Conservation (phyloP, 1,140 invertebrate genomes). For the Polypedilum pembai region DNA sequence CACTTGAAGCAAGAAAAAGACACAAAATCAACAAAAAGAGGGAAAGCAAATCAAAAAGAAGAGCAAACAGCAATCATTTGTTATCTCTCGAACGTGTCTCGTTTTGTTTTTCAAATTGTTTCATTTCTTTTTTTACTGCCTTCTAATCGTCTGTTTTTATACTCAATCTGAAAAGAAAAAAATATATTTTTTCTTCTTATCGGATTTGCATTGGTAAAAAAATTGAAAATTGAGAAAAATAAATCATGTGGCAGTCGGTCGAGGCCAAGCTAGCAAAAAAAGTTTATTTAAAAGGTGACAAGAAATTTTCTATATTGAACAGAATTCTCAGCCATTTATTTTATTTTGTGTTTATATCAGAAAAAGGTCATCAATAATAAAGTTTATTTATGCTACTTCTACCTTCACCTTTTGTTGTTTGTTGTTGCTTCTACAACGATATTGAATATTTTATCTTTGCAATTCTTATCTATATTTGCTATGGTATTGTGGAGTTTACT, state of each 20-base stretch:
- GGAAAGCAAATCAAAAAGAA: neutral
- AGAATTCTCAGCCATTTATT: neutral
- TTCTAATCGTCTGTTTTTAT: constrained; percentile 10
- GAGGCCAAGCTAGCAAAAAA: neutral
- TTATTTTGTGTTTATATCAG: neutral
- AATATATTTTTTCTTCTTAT: neutral
- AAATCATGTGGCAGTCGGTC: constrained; percentile 3
- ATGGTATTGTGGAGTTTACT: no score
- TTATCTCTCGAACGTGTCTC: constrained; percentile 21
- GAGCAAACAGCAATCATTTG: neutral
- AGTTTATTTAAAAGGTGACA: neutral
- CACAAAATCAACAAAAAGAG: neutral
- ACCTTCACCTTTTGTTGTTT: neutral
- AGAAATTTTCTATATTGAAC: no score
- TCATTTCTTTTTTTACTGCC: neutral
- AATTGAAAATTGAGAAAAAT: neutral
- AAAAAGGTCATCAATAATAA: constrained; percentile 23
- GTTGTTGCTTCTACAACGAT: neutral
- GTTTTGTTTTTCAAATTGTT: constrained; percentile 22
- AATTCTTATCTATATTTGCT: neutral
- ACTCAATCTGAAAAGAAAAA: neutral
- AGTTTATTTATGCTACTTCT: constrained; percentile 1
- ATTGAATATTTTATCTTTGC: neutral
- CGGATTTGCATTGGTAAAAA: neutral
- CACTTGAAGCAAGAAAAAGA: neutral